phyloP scores from a whole-genome alignment of 2,888 invertebrate species.

The Poecilobothrus nobilitatus region DNA sequence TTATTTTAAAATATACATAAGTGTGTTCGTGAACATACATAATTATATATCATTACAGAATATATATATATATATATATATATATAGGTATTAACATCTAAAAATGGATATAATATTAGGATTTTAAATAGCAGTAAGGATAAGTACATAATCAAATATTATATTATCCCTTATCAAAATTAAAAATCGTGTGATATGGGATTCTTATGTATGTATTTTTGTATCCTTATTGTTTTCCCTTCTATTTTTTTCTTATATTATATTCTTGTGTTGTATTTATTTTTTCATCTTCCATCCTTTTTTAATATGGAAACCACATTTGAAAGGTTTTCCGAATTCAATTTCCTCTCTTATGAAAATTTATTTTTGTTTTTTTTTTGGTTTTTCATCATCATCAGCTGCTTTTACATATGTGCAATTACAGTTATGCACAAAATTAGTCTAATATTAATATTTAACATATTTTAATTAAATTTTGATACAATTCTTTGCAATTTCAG shows the following conservation, averaged over 20 bases:
- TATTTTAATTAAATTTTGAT: too few species aligned
- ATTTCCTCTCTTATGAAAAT: neutral
- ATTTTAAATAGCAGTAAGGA: neutral
- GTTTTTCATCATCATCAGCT: neutral
- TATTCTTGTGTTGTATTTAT: neutral
- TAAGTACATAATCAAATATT: slow-evolving; percentile 6
- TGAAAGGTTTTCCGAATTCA: slow-evolving; percentile 6
- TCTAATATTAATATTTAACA: too few species aligned
- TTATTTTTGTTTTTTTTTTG: neutral
- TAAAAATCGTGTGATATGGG: neutral
- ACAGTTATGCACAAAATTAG: too few species aligned
- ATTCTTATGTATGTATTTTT: neutral
- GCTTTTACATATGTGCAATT: too few species aligned
- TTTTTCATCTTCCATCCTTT: neutral
- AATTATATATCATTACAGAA: neutral
- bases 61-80: neutral
- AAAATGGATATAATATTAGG: neutral
- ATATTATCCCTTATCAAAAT: slow-evolving; percentile 6
- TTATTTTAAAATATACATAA: neutral
- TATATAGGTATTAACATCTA: neutral
- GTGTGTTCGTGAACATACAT: neutral
- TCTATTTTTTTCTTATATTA: neutral
- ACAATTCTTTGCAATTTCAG: too few species aligned
- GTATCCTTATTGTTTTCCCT: neutral
- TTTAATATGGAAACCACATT: slow-evolving; percentile 4